phyloP scores from a whole-genome alignment of 2,113 vertebrate genomes.

The Aspiorhynchus laticeps region DNA sequence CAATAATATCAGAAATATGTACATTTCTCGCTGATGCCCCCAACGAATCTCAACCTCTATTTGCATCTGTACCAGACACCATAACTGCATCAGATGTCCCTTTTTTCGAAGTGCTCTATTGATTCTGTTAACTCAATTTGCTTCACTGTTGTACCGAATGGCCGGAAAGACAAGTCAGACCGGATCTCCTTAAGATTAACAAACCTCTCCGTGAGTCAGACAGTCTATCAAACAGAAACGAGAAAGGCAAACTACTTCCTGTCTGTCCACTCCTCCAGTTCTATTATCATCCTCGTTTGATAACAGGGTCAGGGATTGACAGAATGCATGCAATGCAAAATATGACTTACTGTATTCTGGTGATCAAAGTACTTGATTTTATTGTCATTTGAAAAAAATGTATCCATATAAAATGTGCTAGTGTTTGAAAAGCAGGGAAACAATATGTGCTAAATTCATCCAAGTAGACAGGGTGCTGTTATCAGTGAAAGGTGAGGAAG shows the following conservation, averaged over 20 bases:
- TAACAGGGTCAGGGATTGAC: not conserved
- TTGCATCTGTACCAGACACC: conserved; percentile 49
- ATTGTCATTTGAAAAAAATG: not conserved
- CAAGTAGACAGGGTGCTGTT: too few species aligned
- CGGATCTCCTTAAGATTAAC: conserved; percentile 44
- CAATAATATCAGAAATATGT: conserved; percentile 29
- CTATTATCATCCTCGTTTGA: not conserved
- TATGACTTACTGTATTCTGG: not conserved
- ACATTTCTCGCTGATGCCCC: not conserved
- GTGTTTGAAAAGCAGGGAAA: not conserved
- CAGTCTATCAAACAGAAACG: conserved; percentile 33
- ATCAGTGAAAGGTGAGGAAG: too few species aligned
- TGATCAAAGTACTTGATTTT: not conserved
- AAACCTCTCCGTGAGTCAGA: conserved; percentile 30
- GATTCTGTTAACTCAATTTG: conserved; percentile 52
- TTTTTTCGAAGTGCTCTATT: conserved; percentile 42
- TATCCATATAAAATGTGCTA: not conserved
- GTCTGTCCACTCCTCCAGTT: not conserved
- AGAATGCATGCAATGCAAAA: not conserved
- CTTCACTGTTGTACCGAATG: conserved; percentile 18
- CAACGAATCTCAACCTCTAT: conserved; percentile 42
- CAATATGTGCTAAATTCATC: not conserved
- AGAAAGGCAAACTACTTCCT: not conserved
- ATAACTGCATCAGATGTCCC: conserved; percentile 46
- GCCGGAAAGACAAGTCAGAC: conserved; percentile 26